These are phyloP conservation scores for Drosophila nasuta DNA, from an alignment of 1,140 invertebrate species.

Conservation along the genomic window DNA sequence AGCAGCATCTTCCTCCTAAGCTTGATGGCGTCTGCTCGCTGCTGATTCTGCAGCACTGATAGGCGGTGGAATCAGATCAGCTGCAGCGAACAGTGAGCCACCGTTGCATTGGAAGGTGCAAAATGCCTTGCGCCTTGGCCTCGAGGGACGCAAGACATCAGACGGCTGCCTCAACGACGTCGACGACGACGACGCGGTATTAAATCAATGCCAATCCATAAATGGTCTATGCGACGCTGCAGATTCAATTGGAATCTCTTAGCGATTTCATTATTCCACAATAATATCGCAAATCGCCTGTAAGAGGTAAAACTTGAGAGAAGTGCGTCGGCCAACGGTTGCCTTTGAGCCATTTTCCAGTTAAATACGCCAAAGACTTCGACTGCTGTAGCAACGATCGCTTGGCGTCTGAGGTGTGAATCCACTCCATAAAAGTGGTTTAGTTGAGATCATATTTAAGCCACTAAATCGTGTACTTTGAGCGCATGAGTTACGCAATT, in stretches of 20 bases:
- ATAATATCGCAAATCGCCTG: constrained; percentile 67
- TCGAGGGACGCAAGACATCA: constrained; percentile 66
- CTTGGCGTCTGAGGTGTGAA: constrained; percentile 29
- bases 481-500: not conserved
- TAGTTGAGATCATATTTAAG: not conserved
- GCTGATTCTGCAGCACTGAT: constrained; percentile 66
- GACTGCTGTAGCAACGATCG: not conserved
- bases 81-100: constrained; percentile 52
- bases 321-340: constrained; percentile 4
- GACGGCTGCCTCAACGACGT: constrained; percentile 19
- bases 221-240: constrained; percentile 70
- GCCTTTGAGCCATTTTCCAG: constrained; percentile 27
- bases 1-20: not conserved
- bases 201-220: constrained; percentile 84
- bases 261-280: constrained; percentile 79
- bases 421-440: constrained; percentile 15
- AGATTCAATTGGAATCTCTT: constrained; percentile 77
- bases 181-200: constrained; percentile 64
- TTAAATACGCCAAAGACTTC: constrained; percentile 12
- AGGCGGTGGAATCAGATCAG: constrained; percentile 81
- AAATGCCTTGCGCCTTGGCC: constrained; percentile 81
- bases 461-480: not conserved
- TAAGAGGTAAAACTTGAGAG: not conserved
- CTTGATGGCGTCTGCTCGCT: constrained; percentile 66
- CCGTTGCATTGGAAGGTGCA: constrained; percentile 67